phyloP scores from a whole-genome alignment of 2,113 vertebrate genomes.

The Neotoma lepida region DNA sequence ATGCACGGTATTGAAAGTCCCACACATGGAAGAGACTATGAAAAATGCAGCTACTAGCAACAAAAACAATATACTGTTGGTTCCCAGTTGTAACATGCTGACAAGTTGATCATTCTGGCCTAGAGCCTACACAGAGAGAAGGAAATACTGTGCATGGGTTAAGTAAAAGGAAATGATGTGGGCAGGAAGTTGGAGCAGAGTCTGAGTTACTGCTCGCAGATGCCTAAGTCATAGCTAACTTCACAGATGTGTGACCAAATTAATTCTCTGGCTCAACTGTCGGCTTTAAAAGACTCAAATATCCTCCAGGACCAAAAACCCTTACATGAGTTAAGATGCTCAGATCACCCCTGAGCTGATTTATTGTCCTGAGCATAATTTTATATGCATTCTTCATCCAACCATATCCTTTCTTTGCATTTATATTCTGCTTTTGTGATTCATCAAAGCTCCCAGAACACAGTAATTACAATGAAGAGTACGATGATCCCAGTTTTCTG shows the following conservation, averaged over 20 bases:
- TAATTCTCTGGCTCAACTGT: not conserved
- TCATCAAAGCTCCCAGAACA: conserved; percentile 33
- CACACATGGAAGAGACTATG: not conserved
- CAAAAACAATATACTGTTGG: not conserved
- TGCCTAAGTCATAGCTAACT: not conserved
- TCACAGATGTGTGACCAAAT: not conserved
- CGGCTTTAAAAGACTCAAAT: conserved; percentile 42
- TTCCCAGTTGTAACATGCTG: not conserved
- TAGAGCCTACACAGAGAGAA: not conserved
- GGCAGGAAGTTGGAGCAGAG: not conserved
- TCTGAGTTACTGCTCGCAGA: not conserved
- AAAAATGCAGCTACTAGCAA: not conserved
- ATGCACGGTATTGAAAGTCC: not conserved
- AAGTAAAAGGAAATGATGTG: not conserved
- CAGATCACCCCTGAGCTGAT: conserved; percentile 23
- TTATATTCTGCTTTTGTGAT: not conserved
- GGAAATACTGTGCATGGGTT: no score
- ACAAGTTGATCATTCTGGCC: not conserved
- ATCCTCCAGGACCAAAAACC: conserved; percentile 34
- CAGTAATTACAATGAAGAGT: not conserved
- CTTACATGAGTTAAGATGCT: conserved; percentile 34
- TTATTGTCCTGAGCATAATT: conserved; percentile 44
- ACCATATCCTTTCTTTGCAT: conserved; percentile 31
- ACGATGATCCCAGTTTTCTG: conserved; percentile 1
- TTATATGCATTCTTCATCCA: conserved; percentile 16